Conservation (phyloP, 2,113 vertebrate genomes). For the Nesoenas mayeri region DNA sequence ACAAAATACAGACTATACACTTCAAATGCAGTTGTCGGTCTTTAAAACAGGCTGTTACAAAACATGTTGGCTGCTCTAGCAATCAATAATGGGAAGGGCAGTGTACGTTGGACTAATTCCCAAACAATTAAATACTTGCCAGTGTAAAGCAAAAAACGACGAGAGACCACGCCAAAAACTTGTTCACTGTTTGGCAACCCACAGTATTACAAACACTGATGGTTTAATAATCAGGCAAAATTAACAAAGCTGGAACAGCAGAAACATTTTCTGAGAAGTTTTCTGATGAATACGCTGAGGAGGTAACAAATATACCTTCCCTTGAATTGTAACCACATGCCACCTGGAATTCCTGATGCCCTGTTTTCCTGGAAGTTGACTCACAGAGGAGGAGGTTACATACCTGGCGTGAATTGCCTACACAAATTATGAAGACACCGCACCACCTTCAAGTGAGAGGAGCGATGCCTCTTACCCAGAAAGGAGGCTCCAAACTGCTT, state of each 20-base stretch:
- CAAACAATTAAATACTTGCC: constrained; percentile 68
- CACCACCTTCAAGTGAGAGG: background rate
- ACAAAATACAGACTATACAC: constrained; percentile 68
- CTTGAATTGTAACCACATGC: background rate
- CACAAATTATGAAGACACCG: background rate
- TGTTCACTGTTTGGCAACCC: constrained; percentile 60
- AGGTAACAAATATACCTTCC: constrained; percentile 29
- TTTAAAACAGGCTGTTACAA: constrained; percentile 58
- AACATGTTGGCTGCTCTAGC: constrained; percentile 56
- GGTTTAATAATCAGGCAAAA: constrained; percentile 56
- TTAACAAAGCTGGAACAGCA: constrained; percentile 14
- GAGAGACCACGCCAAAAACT: constrained; percentile 27
- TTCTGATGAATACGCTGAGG: constrained; percentile 9
- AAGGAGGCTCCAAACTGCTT: background rate
- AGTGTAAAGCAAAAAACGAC: constrained; percentile 55
- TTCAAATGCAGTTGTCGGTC: constrained; percentile 55
- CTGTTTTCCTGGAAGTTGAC: constrained; percentile 26
- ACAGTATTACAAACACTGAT: constrained; percentile 31
- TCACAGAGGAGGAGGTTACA: background rate
- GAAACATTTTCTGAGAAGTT: constrained; percentile 21
- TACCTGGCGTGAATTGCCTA: background rate
- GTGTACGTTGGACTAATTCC: constrained; percentile 54
- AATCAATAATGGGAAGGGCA: constrained; percentile 68
- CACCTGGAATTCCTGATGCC: background rate
- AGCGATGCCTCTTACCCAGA: background rate